Percentiles rank a stretch among this genome's conserved stretches.
Evolutionary conservation across 2,797 vertebrate species (phyloP).

Genomic region (Protonibea diacanthus): DNA sequence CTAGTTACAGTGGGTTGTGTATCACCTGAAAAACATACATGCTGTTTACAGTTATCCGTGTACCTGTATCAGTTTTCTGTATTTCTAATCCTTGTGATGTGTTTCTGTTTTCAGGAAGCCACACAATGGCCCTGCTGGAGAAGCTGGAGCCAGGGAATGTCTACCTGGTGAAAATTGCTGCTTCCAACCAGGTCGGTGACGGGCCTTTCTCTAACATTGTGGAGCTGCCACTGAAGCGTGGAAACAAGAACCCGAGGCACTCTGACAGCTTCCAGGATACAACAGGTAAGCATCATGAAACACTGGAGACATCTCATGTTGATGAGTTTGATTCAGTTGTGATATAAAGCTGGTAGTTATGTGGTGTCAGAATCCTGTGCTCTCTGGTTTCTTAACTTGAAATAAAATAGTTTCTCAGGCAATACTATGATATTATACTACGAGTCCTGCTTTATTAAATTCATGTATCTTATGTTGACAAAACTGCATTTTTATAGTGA

Average conservation of each 20-base stretch:
- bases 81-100: constrained; percentile 32
- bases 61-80: not conserved
- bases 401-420: not conserved
- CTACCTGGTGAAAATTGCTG: constrained; percentile 95
- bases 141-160: constrained; percentile 91
- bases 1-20: not conserved
- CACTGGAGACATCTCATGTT: not conserved
- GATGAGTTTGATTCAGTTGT: not conserved
- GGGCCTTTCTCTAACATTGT: constrained; percentile 93
- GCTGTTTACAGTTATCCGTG: not conserved
- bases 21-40: not conserved
- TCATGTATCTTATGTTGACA: not conserved
- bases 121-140: constrained; percentile 97
- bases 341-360: not conserved
- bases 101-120: constrained; percentile 85
- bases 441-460: constrained; percentile 2
- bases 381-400: not conserved
- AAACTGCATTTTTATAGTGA: not conserved
- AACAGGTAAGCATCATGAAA: constrained; percentile 77
- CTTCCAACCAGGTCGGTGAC: constrained; percentile 94
- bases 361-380: no score
- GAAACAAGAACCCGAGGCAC: constrained; percentile 90
- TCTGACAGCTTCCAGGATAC: constrained; percentile 80
- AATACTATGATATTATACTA: constrained; percentile 1
- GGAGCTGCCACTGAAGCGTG: constrained; percentile 89